Evolutionary conservation across 2,888 invertebrate species (phyloP), one percentile per base, ranked within the genome.

Genomic region (Pediacus dermestoides): DNA sequence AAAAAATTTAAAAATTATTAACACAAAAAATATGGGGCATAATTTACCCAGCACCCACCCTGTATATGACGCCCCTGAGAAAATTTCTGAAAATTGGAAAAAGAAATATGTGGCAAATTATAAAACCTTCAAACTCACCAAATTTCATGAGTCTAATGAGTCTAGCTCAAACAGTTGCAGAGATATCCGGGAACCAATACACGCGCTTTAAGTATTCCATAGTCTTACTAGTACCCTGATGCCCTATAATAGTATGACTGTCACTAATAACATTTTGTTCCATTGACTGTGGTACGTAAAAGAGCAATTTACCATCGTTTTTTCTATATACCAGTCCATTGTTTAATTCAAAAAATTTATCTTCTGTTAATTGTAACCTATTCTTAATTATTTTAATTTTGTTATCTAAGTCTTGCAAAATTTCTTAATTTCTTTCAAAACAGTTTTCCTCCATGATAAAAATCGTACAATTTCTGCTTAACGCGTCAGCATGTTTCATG

Each of bases 141-240:
- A n/a, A n/a, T n/a, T n/a, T n/a, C n/a, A n/a, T n/a, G n/a, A n/a
- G n/a, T n/a, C n/a, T n/a, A n/a, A n/a, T n/a, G n/a, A n/a, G n/a
- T n/a, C n/a, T n/a, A n/a, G n/a, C n/a, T n/a, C n/a, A n/a, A n/a
- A n/a, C n/a, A n/a, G n/a, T n/a, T n/a, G n/a, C n/a, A n/a, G n/a
- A n/a, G n/a, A n/a, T n/a, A n/a, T n/a, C n/a, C n/a, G 25, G 25
- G 10, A 25, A 25, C 25, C 25, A 25, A 10, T 25, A 25, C 9
- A 10, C 25, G 11, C 25, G 25, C 4, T 4, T 25, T 9, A 25
- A 9, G 9, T 25, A 25, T 25, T 25, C 25, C 4, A 4, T 9
- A n/a, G 9, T 9, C 10, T 25, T 25, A 25, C 10, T 11, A 9
- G 10, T 9, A 4, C 25, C 25, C 4, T 9, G 4, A 25, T 25